Evolutionary conservation across 2,888 invertebrate species (phyloP).

Genomic region (Phrixothrix hirtus): DNA sequence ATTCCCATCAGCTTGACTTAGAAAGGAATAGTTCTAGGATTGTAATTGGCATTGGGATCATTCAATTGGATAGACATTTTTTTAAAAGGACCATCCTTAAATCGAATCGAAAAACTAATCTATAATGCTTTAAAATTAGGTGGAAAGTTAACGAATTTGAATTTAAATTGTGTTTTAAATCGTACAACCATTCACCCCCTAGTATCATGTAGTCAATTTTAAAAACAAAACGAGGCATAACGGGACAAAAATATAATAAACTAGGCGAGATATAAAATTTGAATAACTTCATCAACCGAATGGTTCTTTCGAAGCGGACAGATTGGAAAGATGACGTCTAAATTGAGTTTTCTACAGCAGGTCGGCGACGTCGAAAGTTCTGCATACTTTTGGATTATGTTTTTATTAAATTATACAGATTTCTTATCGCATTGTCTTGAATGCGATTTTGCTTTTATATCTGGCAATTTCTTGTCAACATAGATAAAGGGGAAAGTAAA

Average conservation of each 20-base stretch:
- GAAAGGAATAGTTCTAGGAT: conserved; percentile 14
- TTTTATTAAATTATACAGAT: conserved; percentile 40
- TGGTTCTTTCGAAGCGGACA: conserved; percentile 34
- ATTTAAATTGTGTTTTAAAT: conserved; percentile 29
- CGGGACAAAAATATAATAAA: conserved; percentile 33
- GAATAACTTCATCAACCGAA: conserved; percentile 38
- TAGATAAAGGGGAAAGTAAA: too few species aligned
- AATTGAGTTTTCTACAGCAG: conserved; percentile 35
- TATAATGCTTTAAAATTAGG: conserved; percentile 8
- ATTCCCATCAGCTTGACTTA: conserved; percentile 22
- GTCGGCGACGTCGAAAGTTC: conserved; percentile 33
- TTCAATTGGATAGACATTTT: conserved; percentile 2
- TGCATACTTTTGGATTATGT: conserved; percentile 37
- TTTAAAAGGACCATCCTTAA: neutral
- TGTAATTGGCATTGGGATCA: neutral
- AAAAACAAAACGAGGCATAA: conserved; percentile 31
- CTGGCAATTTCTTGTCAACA: conserved; percentile 20
- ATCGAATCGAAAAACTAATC: neutral
- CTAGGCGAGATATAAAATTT: conserved; percentile 35
- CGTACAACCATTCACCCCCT: conserved; percentile 6
- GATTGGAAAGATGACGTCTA: conserved; percentile 35
- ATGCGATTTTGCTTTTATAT: conserved; percentile 27
- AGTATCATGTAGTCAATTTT: conserved; percentile 25
- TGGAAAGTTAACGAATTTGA: conserved; percentile 18
- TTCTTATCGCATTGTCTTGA: conserved; percentile 31